These are phyloP conservation scores for Chymomyza fuscimana DNA, from an alignment of 2,888 invertebrate species.

Conservation along the genomic window DNA sequence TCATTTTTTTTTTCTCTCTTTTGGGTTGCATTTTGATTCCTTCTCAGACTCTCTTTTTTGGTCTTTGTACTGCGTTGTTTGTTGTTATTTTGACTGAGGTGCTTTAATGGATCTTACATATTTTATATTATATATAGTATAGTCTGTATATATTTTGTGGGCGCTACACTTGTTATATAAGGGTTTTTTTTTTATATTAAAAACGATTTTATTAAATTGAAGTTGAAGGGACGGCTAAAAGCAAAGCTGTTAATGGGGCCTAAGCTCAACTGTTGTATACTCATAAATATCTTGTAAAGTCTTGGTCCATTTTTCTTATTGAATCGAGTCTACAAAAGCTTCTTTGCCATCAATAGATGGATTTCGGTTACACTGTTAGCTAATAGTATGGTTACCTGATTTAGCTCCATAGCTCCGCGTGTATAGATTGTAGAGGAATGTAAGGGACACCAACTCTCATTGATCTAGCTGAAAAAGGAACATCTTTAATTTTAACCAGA, in stretches of 20 bases:
- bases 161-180: background rate
- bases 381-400: no score
- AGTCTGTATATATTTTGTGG: slow-evolving; percentile 25
- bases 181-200: background rate
- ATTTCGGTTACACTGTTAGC: no score
- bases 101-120: slow-evolving; percentile 43
- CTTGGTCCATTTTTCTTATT: no score
- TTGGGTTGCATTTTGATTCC: background rate
- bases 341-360: no score
- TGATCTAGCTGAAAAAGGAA: no score
- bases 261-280: no score
- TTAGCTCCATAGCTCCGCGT: no score
- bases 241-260: background rate
- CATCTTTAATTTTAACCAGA: no score
- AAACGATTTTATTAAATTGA: background rate
- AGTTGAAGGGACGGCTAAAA: background rate
- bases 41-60: background rate
- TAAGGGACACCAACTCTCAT: no score
- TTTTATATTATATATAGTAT: slow-evolving; percentile 34
- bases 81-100: slow-evolving; percentile 43
- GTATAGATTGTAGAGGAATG: no score
- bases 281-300: no score
- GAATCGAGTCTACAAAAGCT: no score
- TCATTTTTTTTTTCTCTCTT: slow-evolving; percentile 16
- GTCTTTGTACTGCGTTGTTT: background rate